Percentiles rank a stretch among this genome's conserved stretches.
Conservation (phyloP, 2,888 invertebrate genomes). For the Hirtodrosophila histrioides region DNA sequence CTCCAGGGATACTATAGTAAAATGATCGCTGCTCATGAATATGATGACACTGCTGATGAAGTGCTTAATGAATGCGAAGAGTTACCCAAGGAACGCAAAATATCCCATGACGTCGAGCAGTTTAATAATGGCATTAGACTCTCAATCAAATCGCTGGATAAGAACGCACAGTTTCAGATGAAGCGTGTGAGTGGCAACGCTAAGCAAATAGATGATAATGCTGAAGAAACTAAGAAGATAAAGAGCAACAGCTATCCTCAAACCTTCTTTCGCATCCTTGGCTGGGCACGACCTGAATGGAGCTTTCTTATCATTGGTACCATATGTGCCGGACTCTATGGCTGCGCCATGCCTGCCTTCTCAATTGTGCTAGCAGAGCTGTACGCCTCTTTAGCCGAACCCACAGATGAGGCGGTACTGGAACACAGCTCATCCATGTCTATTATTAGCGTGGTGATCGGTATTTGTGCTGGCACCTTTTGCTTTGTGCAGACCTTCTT, state of each 20-base stretch:
- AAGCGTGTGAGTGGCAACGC: conserved; percentile 32
- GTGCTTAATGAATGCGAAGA: conserved; percentile 55
- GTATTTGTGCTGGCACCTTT: conserved; percentile 87
- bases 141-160: conserved; percentile 50
- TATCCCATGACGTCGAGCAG: conserved; percentile 46
- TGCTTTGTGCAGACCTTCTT: conserved; percentile 89
- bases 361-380: conserved; percentile 91
- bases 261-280: conserved; percentile 86
- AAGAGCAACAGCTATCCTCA: conserved; percentile 53
- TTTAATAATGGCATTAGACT: conserved; percentile 16
- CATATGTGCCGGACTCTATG: conserved; percentile 88
- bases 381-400: conserved; percentile 85
- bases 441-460: conserved; percentile 87
- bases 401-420: conserved; percentile 85
- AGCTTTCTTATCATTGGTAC: conserved; percentile 87
- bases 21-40: conserved; percentile 85
- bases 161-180: conserved; percentile 63
- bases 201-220: conserved; percentile 1
- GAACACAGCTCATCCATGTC: conserved; percentile 86
- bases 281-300: conserved; percentile 87
- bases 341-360: conserved; percentile 90
- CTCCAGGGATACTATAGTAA: conserved; percentile 88
- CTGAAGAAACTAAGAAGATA: background rate
- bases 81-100: conserved; percentile 51
- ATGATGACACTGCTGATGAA: conserved; percentile 63